Percentiles rank a stretch among this genome's conserved stretches.
Evolutionary conservation across 2,888 invertebrate species (phyloP).

Genomic region (Drosophila neoperkinsi): DNA sequence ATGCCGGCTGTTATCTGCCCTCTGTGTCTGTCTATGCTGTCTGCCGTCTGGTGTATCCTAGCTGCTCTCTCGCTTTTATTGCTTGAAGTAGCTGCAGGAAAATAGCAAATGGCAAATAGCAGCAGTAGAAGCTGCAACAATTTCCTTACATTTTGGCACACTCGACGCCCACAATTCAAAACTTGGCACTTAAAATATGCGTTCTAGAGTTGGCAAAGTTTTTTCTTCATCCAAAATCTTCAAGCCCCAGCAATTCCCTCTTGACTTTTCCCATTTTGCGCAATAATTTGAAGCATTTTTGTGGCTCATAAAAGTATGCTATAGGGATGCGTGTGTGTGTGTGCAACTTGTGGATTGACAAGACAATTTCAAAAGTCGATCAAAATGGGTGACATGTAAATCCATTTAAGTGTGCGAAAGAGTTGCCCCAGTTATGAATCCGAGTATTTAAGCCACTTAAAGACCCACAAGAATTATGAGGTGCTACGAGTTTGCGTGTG

Average conservation of each 20-base stretch:
- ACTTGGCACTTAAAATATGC: constrained; percentile 77
- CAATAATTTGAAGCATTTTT: constrained; percentile 57
- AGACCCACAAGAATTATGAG: constrained; percentile 44
- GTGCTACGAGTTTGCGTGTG: constrained; percentile 13
- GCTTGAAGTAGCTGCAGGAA: constrained; percentile 57
- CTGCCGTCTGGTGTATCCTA: constrained; percentile 16
- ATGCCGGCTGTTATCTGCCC: constrained; percentile 27
- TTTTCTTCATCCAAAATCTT: constrained; percentile 11
- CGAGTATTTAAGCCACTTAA: constrained; percentile 54
- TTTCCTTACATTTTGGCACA: constrained; percentile 65
- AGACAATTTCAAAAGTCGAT: constrained; percentile 53
- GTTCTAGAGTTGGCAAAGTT: constrained; percentile 44
- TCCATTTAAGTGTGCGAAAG: constrained; percentile 56
- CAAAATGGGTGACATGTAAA: constrained; percentile 51
- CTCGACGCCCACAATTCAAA: constrained; percentile 63
- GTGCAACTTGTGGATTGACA: constrained; percentile 35
- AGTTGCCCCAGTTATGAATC: constrained; percentile 44
- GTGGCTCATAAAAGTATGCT: constrained; percentile 58
- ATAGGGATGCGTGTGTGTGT: neutral
- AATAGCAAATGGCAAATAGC: constrained; percentile 60
- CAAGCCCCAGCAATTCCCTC: constrained; percentile 3
- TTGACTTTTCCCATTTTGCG: constrained; percentile 13
- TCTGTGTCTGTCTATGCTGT: constrained; percentile 14
- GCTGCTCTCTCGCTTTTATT: constrained; percentile 59
- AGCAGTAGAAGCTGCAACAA: constrained; percentile 63